These are phyloP conservation scores for Rhagoletis zephyria DNA, from an alignment of 1,140 invertebrate species.

Conservation along the genomic window DNA sequence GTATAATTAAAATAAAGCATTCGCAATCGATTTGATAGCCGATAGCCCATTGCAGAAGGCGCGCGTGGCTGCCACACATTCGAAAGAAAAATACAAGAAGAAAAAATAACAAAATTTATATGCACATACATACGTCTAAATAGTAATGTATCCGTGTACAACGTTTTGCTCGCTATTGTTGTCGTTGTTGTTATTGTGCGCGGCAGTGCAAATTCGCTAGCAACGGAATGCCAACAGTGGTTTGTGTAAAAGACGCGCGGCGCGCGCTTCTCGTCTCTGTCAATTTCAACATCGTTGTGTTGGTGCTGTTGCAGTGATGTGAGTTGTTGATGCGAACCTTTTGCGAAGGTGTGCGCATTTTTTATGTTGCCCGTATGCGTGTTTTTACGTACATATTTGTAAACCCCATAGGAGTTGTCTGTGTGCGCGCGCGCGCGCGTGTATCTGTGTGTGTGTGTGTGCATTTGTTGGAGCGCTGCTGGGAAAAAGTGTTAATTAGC, in stretches of 20 bases:
- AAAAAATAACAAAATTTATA: not conserved
- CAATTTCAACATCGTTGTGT: not conserved
- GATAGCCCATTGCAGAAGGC: not conserved
- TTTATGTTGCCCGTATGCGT: not conserved
- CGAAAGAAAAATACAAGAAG: constrained; percentile 10
- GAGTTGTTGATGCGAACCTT: not conserved
- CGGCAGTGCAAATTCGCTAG: constrained; percentile 43
- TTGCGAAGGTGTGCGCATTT: not conserved
- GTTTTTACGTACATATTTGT: not conserved
- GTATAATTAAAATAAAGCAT: not conserved
- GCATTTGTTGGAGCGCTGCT: not conserved
- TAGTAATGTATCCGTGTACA: constrained; percentile 36
- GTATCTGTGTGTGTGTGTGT: not conserved
- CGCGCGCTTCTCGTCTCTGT: constrained; percentile 36
- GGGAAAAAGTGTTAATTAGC: constrained; percentile 47
- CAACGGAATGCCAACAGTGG: constrained; percentile 39
- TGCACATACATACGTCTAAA: not conserved
- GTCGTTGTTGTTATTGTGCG: not conserved
- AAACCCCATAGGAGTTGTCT: not conserved
- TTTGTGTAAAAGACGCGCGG: constrained; percentile 47
- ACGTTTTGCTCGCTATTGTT: not conserved
- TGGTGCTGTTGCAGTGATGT: constrained; percentile 38
- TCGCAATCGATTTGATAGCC: not conserved
- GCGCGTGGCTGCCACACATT: constrained; percentile 44
- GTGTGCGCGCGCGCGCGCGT: not conserved